Conservation (phyloP, 2,113 vertebrate genomes). For the Rhipidura dahli region DNA sequence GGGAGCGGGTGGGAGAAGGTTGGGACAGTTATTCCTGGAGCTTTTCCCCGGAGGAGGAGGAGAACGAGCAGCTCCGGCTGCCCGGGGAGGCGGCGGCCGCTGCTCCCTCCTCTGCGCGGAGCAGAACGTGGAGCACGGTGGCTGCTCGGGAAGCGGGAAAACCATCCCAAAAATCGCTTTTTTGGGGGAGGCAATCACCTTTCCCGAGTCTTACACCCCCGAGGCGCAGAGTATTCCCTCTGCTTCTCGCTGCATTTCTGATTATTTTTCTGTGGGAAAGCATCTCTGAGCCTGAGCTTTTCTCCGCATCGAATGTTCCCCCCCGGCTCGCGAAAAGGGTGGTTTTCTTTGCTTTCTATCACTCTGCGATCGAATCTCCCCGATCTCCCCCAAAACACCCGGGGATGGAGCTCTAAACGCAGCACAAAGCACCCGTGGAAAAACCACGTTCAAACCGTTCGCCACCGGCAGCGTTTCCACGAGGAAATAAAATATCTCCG, state of each 20-base stretch:
- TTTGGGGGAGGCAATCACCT: not conserved
- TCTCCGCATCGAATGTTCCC: not conserved
- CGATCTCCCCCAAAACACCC: not conserved
- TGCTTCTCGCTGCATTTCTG: not conserved
- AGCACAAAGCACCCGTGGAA: not conserved
- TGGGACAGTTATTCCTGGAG: not conserved
- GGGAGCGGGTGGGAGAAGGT: not conserved
- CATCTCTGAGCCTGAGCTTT: not conserved
- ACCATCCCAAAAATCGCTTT: not conserved
- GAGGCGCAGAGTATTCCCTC: not conserved
- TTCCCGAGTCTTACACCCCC: not conserved
- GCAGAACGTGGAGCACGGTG: not conserved
- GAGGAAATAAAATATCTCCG: not conserved
- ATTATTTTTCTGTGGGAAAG: not conserved
- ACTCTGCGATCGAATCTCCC: not conserved
- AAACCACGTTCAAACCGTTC: not conserved
- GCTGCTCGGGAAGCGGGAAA: not conserved
- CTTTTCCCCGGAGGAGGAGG: not conserved
- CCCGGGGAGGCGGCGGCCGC: not conserved
- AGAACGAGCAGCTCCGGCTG: not conserved
- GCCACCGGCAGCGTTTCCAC: not conserved
- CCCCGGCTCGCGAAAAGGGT: fast-evolving
- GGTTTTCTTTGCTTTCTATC: not conserved
- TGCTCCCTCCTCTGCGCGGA: not conserved
- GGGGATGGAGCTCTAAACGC: not conserved